These are phyloP conservation scores for Theonella swinhoei DNA, from an alignment of 37 sponge, comb jelly and placozoan genomes.

Conservation along the genomic window DNA sequence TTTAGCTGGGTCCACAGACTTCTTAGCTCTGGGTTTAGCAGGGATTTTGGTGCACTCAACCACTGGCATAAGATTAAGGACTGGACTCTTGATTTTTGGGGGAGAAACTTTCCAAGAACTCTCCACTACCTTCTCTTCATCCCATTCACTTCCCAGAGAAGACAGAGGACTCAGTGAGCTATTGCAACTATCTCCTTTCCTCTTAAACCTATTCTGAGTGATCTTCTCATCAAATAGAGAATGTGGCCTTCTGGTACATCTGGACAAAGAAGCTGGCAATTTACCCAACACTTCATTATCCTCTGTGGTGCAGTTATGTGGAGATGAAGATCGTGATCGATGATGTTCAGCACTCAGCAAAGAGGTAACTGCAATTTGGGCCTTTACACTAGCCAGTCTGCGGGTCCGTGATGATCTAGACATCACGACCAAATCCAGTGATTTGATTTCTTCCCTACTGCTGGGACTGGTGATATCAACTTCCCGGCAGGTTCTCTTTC, in stretches of 20 bases:
- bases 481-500: too few relatives aligned
- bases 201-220: background rate
- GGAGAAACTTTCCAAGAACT: background rate
- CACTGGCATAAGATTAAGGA: background rate
- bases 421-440: background rate
- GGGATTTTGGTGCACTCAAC: background rate
- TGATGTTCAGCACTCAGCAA: background rate
- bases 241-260: background rate
- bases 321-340: background rate
- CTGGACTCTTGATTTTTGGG: background rate
- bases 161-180: background rate
- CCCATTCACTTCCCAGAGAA: background rate
- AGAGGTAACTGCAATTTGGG: background rate
- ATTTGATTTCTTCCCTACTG: background rate
- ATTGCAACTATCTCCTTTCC: background rate
- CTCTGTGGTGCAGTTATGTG: background rate
- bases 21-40: background rate
- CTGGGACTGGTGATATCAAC: too few relatives aligned
- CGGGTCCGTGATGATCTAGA: background rate
- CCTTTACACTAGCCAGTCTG: constrained; percentile 10
- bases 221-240: too few relatives aligned
- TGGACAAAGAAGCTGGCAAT: background rate
- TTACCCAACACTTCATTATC: background rate
- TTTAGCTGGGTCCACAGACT: background rate
- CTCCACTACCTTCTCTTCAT: background rate